Evolutionary conservation across 2,888 invertebrate genomes (phyloP), one percentile per base, ranked within the genome.

Genomic region (Lydus trimaculatus): DNA sequence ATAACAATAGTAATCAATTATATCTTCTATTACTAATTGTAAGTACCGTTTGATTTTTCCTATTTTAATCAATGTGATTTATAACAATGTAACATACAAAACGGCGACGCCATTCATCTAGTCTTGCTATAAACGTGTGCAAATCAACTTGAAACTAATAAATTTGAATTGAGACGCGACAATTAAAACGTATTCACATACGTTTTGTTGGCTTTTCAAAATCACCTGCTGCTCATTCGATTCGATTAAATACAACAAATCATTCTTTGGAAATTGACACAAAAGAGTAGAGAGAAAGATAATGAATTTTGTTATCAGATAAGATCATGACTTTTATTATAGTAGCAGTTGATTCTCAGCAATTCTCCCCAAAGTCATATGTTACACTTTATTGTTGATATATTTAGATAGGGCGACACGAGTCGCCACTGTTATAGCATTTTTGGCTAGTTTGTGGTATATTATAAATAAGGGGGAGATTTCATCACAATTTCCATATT

Each of bases 41-140:
- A n/a, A n/a, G n/a, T n/a, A n/a, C n/a, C n/a, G n/a, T n/a, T n/a
- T n/a, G n/a, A n/a, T n/a, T n/a, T 48, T 48, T 48, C 48, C 48
- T 20, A n/a, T 48, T 48, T 48, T 23, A 48, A 48, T 48, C 43
- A 48, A 48, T 48, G 9, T 13, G 48, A 48, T 23, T 48, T 48
- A 48, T 9, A 48, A 48, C 48, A 48, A 48, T 11, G 48, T 20
- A 48, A 23, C 4, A 48, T 6, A 43, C 17, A 43, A 17, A 43
- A n/a, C 43, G n/a, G 17, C 48, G 48, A 48, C 48, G 59, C 31
- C 59, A 59, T 59, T 20, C 31, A 59, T 23, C 58, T 23, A 9
- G 61, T 61, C 61, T 61, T 61, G 61, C 61, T 61, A 61, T 20
- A 61, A 61, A 25, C 36, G 61, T 36, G 31, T 61, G 61, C 39